phyloP scores from a whole-genome alignment of 2,113 vertebrate species.

The Clinocottus analis region DNA sequence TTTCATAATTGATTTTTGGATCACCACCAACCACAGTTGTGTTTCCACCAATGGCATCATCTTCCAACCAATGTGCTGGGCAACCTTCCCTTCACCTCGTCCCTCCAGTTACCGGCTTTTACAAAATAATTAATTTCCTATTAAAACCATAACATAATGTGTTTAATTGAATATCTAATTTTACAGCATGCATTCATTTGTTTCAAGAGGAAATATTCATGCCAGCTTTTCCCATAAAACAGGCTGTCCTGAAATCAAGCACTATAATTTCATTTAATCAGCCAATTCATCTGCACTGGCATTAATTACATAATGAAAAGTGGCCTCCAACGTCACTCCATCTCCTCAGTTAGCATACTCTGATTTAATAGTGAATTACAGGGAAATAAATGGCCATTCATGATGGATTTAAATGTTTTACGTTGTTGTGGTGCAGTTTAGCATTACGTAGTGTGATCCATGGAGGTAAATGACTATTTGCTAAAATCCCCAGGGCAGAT shows the following conservation, averaged over 20 bases:
- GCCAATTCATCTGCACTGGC: slow-evolving; percentile 70
- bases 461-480: slow-evolving; percentile 30
- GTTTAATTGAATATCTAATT: slow-evolving; percentile 24
- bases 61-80: too few species aligned
- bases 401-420: slow-evolving; percentile 44
- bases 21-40: neutral
- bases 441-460: slow-evolving; percentile 19
- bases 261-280: slow-evolving; percentile 72
- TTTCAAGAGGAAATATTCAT: slow-evolving; percentile 48
- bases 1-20: neutral
- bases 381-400: slow-evolving; percentile 13
- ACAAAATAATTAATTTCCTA: slow-evolving; percentile 10
- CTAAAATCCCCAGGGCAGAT: slow-evolving; percentile 18
- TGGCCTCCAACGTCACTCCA: slow-evolving; percentile 44
- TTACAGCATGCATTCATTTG: slow-evolving; percentile 29
- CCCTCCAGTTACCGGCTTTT: neutral
- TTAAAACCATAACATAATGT: slow-evolving; percentile 13
- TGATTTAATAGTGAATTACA: slow-evolving; percentile 36
- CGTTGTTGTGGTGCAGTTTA: slow-evolving; percentile 29
- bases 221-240: slow-evolving; percentile 55
- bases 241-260: slow-evolving; percentile 44
- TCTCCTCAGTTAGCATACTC: slow-evolving; percentile 48
- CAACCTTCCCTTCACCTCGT: too few species aligned
- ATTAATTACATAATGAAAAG: slow-evolving; percentile 77
- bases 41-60: too few species aligned